These are phyloP conservation scores for Scaptomyza hsui DNA, from an alignment of 1,140 invertebrate genomes.

Conservation along the genomic window DNA sequence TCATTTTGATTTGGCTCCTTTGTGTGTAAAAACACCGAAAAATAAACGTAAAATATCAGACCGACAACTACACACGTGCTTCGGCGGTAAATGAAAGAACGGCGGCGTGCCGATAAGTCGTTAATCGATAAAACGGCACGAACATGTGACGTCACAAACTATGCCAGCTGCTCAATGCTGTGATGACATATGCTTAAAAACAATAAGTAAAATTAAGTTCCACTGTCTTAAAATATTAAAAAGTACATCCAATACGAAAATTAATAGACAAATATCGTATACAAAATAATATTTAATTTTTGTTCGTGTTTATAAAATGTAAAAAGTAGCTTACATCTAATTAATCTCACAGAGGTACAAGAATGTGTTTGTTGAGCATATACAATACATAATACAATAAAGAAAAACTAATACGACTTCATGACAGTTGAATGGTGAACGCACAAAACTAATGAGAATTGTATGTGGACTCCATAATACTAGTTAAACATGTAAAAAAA, in stretches of 20 bases:
- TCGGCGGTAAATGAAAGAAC: slow-evolving; percentile 8
- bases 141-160: slow-evolving; percentile 22
- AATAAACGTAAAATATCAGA: slow-evolving; percentile 8
- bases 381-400: slow-evolving; percentile 26
- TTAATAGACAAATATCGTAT: not conserved
- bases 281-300: slow-evolving; percentile 28
- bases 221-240: too few relatives aligned
- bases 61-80: slow-evolving; percentile 30
- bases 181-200: not conserved
- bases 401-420: slow-evolving; percentile 32
- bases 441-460: slow-evolving; percentile 19
- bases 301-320: slow-evolving; percentile 25
- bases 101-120: slow-evolving; percentile 11
- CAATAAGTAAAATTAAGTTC: too few relatives aligned
- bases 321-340: slow-evolving; percentile 55
- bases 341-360: slow-evolving; percentile 77
- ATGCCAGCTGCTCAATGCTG: not conserved
- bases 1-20: slow-evolving; percentile 58
- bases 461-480: slow-evolving; percentile 44
- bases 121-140: slow-evolving; percentile 2
- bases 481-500: slow-evolving; percentile 44
- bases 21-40: slow-evolving; percentile 7
- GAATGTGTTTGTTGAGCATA: slow-evolving; percentile 52
- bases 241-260: not conserved
- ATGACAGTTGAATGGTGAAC: slow-evolving; percentile 44